Conservation (phyloP, 2,797 vertebrate genomes). For the Arnoldichthys spilopterus region DNA sequence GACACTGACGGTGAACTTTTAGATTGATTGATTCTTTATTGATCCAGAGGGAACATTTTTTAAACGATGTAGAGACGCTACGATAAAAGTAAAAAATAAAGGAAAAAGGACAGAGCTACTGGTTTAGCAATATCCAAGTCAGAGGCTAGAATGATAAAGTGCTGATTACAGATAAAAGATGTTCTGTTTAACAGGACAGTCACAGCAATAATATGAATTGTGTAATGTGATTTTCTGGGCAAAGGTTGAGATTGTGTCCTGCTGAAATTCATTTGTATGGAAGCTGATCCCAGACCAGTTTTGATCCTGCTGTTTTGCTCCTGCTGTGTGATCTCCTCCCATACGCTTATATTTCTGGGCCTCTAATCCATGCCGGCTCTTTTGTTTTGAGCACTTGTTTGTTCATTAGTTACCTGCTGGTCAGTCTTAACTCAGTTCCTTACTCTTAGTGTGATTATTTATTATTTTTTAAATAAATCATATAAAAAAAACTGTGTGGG, state of each 20-base stretch:
- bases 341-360: not conserved
- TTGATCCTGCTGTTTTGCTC: not conserved
- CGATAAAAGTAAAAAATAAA: too few species aligned
- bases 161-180: too few species aligned
- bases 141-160: too few species aligned
- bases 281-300: constrained; percentile 27
- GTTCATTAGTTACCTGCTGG: not conserved
- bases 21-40: too few species aligned
- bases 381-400: not conserved
- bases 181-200: too few species aligned
- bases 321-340: not conserved
- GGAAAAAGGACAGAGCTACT: too few species aligned
- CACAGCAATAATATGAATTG: not conserved
- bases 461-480: not conserved
- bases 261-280: not conserved
- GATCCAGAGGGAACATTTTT: too few species aligned
- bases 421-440: not conserved
- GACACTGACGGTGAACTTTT: too few species aligned
- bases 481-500: too few species aligned
- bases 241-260: not conserved
- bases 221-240: not conserved
- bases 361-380: constrained; percentile 2
- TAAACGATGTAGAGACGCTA: too few species aligned
- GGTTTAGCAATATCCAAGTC: too few species aligned
- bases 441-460: not conserved